Evolutionary conservation across 2,797 vertebrate species (phyloP).

Genomic region (Trachops cirrhosus): DNA sequence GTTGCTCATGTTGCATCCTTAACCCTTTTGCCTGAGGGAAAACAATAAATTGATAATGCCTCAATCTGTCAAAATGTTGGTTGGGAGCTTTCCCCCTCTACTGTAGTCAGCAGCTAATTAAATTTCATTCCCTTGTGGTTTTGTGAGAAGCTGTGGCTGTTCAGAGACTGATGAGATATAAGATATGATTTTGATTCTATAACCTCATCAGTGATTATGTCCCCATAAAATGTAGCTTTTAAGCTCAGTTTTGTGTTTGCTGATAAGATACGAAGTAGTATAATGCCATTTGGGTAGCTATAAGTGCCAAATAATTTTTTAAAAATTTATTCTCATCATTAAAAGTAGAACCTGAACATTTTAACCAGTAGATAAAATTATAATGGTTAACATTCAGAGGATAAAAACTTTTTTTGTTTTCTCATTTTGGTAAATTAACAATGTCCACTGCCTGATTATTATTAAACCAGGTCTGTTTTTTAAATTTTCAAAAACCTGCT

Average conservation of each 20-base stretch:
- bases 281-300: neutral
- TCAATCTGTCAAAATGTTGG: neutral
- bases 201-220: conserved; percentile 26
- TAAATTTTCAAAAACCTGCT: neutral
- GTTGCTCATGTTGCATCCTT: conserved; percentile 2
- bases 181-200: conserved; percentile 36
- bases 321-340: neutral
- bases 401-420: conserved; percentile 22
- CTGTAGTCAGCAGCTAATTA: conserved; percentile 56
- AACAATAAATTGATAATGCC: conserved; percentile 11
- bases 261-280: neutral
- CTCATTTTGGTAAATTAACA: conserved; percentile 9
- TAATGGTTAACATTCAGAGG: neutral
- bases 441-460: neutral
- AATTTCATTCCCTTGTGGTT: conserved; percentile 59
- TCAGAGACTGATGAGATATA: conserved; percentile 33
- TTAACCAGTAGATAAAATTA: conserved; percentile 16
- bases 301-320: neutral
- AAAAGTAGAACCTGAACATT: conserved; percentile 32
- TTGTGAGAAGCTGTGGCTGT: conserved; percentile 39
- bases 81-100: neutral
- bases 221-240: neutral
- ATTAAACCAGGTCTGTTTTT: conserved; percentile 28
- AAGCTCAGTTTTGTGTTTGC: neutral
- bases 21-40: conserved; percentile 34